A percentile compares a stretch with the other conserved stretches of the same genome.
Conservation (phyloP, 2,888 invertebrate species). For the Sipha maydis region DNA sequence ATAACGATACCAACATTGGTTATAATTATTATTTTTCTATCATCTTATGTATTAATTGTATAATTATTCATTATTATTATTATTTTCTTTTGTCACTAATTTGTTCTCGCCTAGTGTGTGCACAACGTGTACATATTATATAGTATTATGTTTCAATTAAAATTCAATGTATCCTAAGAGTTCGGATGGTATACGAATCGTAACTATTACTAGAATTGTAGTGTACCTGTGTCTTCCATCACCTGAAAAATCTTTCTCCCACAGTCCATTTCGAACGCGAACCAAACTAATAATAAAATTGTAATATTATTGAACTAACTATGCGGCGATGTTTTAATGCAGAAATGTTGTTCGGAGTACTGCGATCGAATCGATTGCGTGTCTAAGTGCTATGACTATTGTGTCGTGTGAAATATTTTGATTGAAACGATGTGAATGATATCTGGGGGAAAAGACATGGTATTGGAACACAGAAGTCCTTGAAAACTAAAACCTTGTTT, state of each 20-base stretch:
- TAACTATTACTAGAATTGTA: too few species aligned
- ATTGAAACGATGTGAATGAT: neutral
- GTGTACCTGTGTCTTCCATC: too few species aligned
- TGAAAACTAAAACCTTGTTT: slow-evolving; percentile 42
- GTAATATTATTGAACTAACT: too few species aligned
- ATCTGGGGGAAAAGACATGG: neutral
- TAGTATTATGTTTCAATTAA: slow-evolving; percentile 26
- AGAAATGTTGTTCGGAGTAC: too few species aligned
- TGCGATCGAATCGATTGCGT: neutral
- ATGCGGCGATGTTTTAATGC: neutral
- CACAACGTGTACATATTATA: neutral
- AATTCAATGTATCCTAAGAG: slow-evolving; percentile 1
- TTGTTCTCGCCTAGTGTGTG: slow-evolving; percentile 2
- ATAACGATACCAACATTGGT: neutral
- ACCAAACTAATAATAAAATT: too few species aligned
- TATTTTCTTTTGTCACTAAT: slow-evolving; percentile 8
- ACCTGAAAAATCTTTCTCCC: too few species aligned
- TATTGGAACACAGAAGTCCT: neutral
- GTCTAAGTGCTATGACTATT: neutral
- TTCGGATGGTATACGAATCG: neutral
- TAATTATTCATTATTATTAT: slow-evolving; percentile 8
- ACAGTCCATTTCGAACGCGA: too few species aligned
- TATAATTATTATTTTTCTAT: slow-evolving; percentile 24
- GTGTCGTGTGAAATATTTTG: neutral
- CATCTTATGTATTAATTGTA: neutral